phyloP scores from a whole-genome alignment of 2,797 vertebrate genomes.

The Anolis apletophallus region DNA sequence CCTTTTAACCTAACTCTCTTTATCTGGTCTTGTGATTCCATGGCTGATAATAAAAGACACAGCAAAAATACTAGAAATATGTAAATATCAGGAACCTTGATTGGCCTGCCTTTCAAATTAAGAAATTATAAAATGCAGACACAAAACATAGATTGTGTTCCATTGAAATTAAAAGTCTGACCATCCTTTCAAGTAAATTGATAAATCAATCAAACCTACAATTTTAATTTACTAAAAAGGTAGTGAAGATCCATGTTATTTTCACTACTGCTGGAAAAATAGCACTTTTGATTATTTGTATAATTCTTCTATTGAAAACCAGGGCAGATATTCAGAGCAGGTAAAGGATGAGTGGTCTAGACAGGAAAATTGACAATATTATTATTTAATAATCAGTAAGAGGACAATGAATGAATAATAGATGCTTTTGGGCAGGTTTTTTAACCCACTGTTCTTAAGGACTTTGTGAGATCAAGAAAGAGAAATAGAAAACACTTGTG shows the following conservation, averaged over 20 bases:
- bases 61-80: too few species aligned
- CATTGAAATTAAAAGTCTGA: too few species aligned
- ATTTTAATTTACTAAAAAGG: too few species aligned
- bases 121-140: neutral
- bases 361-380: neutral
- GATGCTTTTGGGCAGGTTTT: neutral
- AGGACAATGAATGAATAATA: neutral
- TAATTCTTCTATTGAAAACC: neutral
- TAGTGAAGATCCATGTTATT: neutral
- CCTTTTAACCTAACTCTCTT: too few species aligned
- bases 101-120: neutral
- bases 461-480: neutral
- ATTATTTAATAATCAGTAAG: neutral
- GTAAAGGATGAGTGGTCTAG: too few species aligned
- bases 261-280: neutral
- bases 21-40: too few species aligned
- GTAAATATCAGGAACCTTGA: neutral
- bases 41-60: neutral
- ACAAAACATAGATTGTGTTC: too few species aligned
- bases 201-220: too few species aligned
- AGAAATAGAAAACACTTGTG: neutral
- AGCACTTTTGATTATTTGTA: neutral
- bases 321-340: neutral
- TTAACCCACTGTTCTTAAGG: neutral
- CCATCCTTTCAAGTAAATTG: too few species aligned